Evolutionary conservation across 2,113 vertebrate species (phyloP).

Genomic region (Danionella cerebrum): DNA sequence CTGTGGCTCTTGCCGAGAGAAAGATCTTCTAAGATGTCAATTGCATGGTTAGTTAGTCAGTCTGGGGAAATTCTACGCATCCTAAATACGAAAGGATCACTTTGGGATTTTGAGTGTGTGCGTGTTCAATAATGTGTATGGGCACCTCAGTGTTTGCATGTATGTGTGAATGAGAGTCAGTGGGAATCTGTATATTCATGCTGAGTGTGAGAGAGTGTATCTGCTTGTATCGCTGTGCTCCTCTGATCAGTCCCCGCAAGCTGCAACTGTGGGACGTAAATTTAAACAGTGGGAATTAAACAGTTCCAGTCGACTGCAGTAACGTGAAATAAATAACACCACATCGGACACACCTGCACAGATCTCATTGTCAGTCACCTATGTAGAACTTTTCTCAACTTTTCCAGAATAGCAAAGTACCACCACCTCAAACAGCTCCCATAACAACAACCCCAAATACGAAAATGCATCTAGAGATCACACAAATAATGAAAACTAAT

Average conservation of each 20-base stretch:
- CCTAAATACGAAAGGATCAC: constrained; percentile 2
- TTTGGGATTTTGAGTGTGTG: neutral
- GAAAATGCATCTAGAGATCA: too few species aligned
- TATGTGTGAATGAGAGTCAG: constrained; percentile 10
- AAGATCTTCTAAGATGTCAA: constrained; percentile 31
- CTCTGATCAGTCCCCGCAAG: neutral
- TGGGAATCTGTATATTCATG: neutral
- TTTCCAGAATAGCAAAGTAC: too few species aligned
- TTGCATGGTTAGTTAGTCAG: constrained; percentile 31
- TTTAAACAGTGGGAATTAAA: constrained; percentile 18
- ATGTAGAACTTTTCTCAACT: too few species aligned
- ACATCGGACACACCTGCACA: neutral
- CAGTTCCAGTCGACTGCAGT: neutral
- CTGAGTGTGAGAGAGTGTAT: neutral
- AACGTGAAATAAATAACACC: constrained; percentile 13
- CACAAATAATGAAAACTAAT: too few species aligned
- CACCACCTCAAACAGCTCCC: too few species aligned
- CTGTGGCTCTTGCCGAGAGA: constrained; percentile 6
- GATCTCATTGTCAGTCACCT: neutral
- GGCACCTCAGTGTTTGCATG: constrained; percentile 5
- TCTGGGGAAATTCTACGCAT: constrained; percentile 22
- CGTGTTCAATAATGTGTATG: neutral
- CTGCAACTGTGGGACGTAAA: neutral
- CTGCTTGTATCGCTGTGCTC: neutral
- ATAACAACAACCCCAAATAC: neutral